These are phyloP conservation scores for Pterois miles DNA, from an alignment of 2,797 vertebrate species.

Conservation along the genomic window DNA sequence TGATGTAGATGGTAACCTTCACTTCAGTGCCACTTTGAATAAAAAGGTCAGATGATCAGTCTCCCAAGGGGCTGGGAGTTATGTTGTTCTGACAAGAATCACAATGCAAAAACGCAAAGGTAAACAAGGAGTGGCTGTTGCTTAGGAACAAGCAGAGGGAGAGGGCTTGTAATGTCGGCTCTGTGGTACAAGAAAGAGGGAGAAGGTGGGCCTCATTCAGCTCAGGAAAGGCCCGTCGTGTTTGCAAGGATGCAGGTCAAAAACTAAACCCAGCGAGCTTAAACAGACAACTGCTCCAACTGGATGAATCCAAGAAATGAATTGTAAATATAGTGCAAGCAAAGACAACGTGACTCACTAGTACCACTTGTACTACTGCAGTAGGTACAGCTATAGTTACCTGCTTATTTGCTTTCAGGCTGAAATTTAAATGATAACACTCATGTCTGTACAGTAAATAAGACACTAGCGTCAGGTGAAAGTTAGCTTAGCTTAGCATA, in stretches of 20 bases:
- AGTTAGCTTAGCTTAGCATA: background rate
- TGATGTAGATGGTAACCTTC: constrained; percentile 6
- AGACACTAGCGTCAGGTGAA: no score
- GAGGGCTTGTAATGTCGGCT: constrained; percentile 69
- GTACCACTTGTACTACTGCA: background rate
- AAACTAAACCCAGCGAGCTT: background rate
- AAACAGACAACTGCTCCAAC: background rate
- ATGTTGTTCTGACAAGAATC: constrained; percentile 72
- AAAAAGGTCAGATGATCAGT: constrained; percentile 48
- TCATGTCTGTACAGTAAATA: background rate
- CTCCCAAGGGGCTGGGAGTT: constrained; percentile 44
- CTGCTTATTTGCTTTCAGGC: background rate
- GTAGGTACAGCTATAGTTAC: background rate
- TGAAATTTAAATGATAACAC: background rate
- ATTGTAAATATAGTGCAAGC: background rate
- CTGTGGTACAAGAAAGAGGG: constrained; percentile 32
- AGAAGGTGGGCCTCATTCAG: constrained; percentile 59
- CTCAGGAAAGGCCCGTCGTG: constrained; percentile 11
- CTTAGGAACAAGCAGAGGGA: constrained; percentile 75
- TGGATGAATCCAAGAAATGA: constrained; percentile 16
- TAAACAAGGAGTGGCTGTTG: constrained; percentile 86
- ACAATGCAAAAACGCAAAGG: constrained; percentile 81
- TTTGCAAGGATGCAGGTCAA: constrained; percentile 28
- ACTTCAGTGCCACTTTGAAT: constrained; percentile 51
- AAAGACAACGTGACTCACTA: background rate